Evolutionary conservation across 1,140 invertebrate genomes (phyloP).

Genomic region (Steinernema khuongi): DNA sequence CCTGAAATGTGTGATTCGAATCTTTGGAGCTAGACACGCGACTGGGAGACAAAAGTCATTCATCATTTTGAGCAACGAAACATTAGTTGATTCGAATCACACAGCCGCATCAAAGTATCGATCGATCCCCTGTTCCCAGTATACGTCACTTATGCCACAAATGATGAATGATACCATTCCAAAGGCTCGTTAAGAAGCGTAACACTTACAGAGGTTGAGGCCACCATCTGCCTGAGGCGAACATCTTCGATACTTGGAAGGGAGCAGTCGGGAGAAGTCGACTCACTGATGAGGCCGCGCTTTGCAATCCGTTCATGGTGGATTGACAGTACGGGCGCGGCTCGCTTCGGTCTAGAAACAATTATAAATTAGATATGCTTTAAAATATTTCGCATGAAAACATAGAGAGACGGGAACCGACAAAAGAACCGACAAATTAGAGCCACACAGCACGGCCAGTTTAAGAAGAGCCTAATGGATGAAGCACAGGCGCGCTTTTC

Average conservation of each 20-base stretch:
- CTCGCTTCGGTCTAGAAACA: no score
- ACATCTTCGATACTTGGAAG: slow-evolving; percentile 12
- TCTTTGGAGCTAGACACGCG: neutral
- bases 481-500: no score
- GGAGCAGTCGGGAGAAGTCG: neutral
- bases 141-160: neutral
- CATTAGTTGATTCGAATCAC: slow-evolving; percentile 22
- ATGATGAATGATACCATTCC: neutral
- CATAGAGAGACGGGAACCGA: no score
- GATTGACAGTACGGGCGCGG: no score
- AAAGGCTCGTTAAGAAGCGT: slow-evolving; percentile 5
- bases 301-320: neutral
- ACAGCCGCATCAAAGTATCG: neutral
- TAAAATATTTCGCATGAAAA: no score
- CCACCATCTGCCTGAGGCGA: slow-evolving; percentile 36
- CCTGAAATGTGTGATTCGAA: slow-evolving; percentile 16
- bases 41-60: neutral
- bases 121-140: neutral
- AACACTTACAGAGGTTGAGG: slow-evolving; percentile 34
- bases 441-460: no score
- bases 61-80: slow-evolving; percentile 19
- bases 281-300: neutral
- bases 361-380: no score
- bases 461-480: no score
- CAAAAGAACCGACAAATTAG: no score